phyloP scores from a whole-genome alignment of 2,888 invertebrate species.

The Polylopha cassiicola region DNA sequence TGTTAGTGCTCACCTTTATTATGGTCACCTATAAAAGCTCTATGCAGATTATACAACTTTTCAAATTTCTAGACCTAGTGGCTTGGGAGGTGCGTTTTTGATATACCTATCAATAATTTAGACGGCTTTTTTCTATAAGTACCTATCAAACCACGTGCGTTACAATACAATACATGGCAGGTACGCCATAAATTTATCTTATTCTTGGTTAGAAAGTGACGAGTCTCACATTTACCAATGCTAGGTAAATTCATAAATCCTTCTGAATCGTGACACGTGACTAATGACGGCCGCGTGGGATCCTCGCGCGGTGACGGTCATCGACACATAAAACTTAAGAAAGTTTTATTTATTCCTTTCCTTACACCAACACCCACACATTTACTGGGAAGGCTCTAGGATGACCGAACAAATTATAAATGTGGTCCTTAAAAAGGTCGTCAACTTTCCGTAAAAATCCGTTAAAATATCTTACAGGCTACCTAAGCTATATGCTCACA shows the following conservation, averaged over 20 bases:
- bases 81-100: no score
- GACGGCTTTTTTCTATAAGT: no score
- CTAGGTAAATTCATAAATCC: constrained; percentile 22
- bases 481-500: no score
- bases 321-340: constrained; percentile 68
- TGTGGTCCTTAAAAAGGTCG: neutral
- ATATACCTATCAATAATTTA: no score
- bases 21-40: no score
- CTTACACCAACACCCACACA: constrained; percentile 61
- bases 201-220: constrained; percentile 19
- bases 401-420: constrained; percentile 10
- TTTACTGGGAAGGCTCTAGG: constrained; percentile 27
- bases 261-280: constrained; percentile 17
- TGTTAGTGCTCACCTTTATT: no score
- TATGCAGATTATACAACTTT: no score
- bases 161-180: constrained; percentile 7
- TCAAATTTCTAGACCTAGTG: no score
- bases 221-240: constrained; percentile 20
- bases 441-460: constrained; percentile 9
- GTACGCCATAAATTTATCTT: neutral
- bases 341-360: constrained; percentile 64
- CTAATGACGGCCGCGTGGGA: constrained; percentile 41
- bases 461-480: no score
- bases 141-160: constrained; percentile 6
- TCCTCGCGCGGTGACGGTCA: constrained; percentile 52